Conservation (phyloP, 2,113 vertebrate species). For the Erpornis zantholeuca region DNA sequence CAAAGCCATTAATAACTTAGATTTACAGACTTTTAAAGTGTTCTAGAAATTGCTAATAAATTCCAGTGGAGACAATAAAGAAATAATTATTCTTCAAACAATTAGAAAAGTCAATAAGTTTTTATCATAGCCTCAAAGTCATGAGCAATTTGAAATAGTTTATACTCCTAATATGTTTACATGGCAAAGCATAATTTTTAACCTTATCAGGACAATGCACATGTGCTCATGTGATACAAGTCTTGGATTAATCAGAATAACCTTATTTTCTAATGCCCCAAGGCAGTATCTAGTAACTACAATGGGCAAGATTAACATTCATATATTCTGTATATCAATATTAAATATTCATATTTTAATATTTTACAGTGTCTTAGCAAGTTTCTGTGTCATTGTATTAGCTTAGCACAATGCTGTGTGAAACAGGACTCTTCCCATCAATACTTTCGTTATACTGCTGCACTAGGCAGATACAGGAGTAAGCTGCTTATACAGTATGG, state of each 20-base stretch:
- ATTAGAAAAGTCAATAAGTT: slow-evolving; percentile 33
- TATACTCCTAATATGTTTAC: slow-evolving; percentile 58
- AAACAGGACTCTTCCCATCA: neutral
- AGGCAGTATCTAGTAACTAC: slow-evolving; percentile 20
- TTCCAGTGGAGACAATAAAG: slow-evolving; percentile 23
- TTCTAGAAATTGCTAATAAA: slow-evolving; percentile 33
- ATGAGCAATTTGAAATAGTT: slow-evolving; percentile 43
- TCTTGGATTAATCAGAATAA: slow-evolving; percentile 59
- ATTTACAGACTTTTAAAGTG: neutral
- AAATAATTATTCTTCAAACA: slow-evolving; percentile 36
- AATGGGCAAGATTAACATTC: slow-evolving; percentile 46
- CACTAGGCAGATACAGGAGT: neutral
- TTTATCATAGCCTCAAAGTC: slow-evolving; percentile 44
- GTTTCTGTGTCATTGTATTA: neutral
- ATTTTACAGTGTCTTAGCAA: neutral
- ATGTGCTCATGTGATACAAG: slow-evolving; percentile 2
- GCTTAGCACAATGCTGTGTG: neutral
- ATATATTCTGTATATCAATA: slow-evolving; percentile 49
- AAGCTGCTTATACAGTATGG: neutral
- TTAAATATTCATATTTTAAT: slow-evolving; percentile 63
- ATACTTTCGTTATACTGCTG: neutral
- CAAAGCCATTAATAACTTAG: neutral
- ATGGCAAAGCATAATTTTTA: slow-evolving; percentile 57
- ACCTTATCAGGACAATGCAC: slow-evolving; percentile 68
- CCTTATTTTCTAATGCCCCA: neutral